Conservation (phyloP, 1,140 invertebrate genomes). For the Drosophila repleta region DNA sequence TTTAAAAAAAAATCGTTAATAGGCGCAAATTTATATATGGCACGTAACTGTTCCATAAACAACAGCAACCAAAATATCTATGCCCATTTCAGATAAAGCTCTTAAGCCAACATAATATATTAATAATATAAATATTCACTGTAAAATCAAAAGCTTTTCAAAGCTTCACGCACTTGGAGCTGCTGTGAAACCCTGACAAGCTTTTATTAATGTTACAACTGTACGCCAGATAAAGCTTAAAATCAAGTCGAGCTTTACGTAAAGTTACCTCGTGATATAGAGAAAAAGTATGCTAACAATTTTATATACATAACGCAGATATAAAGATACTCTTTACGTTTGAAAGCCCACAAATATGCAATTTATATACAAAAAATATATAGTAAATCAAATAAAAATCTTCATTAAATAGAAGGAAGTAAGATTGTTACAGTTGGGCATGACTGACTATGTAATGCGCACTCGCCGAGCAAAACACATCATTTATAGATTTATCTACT, state of each 20-base stretch:
- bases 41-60: too few relatives aligned
- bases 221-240: background rate
- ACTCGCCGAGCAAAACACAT: too few relatives aligned
- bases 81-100: background rate
- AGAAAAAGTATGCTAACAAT: constrained; percentile 19
- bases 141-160: background rate
- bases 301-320: background rate
- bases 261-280: too few relatives aligned
- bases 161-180: background rate
- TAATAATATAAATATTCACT: background rate
- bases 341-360: constrained; percentile 29
- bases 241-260: background rate
- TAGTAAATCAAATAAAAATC: too few relatives aligned
- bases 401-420: too few relatives aligned
- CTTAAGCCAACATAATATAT: background rate
- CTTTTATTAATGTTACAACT: background rate
- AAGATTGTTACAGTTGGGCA: too few relatives aligned
- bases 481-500: too few relatives aligned
- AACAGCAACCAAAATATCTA: too few relatives aligned
- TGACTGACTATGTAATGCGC: too few relatives aligned
- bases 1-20: too few relatives aligned
- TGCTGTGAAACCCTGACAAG: background rate
- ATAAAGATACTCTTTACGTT: background rate
- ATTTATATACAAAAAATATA: background rate
- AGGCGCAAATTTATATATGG: too few relatives aligned